Conservation (phyloP, 2,888 invertebrate genomes). For the Drosophila paranaensis region DNA sequence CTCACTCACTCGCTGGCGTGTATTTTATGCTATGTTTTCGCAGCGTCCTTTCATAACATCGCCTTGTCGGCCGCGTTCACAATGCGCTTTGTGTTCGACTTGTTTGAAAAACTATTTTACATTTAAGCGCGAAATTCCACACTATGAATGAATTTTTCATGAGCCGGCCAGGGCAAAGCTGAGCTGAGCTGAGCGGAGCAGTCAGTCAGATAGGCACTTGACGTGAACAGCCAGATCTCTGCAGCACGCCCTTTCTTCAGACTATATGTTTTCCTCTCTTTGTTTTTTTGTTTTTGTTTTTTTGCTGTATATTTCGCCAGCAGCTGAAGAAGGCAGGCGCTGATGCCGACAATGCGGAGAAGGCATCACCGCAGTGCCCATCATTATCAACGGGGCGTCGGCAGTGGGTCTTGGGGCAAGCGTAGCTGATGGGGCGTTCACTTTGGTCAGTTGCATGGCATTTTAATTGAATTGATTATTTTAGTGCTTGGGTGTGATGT, state of each 20-base stretch:
- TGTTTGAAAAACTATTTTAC: constrained; percentile 81
- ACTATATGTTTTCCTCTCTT: constrained; percentile 16
- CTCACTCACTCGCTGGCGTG: constrained; percentile 2
- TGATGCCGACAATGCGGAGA: constrained; percentile 50
- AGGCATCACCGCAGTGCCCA: constrained; percentile 51
- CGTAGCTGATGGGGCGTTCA: constrained; percentile 55
- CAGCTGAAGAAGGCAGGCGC: constrained; percentile 30
- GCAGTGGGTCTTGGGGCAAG: constrained; percentile 35
- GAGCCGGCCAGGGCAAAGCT: constrained; percentile 33
- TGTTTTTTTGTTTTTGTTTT: constrained; percentile 4
- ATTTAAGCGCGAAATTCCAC: constrained; percentile 81
- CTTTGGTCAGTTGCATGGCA: constrained; percentile 73
- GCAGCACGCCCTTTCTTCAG: constrained; percentile 40
- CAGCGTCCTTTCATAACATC: constrained; percentile 75
- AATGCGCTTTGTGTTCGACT: constrained; percentile 80
- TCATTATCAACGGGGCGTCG: constrained; percentile 66
- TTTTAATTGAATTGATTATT: constrained; percentile 81
- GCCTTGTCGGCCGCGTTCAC: constrained; percentile 68
- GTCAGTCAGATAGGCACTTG: constrained; percentile 62
- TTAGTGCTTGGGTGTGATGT: constrained; percentile 76
- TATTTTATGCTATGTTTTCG: constrained; percentile 66
- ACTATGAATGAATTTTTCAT: constrained; percentile 81
- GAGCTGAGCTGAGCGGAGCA: constrained; percentile 11
- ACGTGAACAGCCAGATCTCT: constrained; percentile 47
- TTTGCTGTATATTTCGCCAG: constrained; percentile 1